phyloP scores from a whole-genome alignment of 1,140 invertebrate genomes.

The Pseudomyrmex dendroicus region DNA sequence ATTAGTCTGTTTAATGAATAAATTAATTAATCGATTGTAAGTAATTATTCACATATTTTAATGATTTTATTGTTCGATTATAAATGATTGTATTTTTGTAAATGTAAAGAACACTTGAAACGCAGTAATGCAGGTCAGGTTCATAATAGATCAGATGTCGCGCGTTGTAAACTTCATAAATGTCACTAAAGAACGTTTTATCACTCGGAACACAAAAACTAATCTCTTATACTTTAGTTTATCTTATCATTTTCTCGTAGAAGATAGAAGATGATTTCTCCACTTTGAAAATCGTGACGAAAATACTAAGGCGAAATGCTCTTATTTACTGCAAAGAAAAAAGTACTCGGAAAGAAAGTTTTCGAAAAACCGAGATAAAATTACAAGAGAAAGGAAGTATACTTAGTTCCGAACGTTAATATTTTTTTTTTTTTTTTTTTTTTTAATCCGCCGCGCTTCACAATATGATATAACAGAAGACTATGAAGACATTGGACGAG shows the following conservation, averaged over 20 bases:
- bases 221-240: constrained; percentile 36
- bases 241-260: constrained; percentile 52
- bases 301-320: not conserved
- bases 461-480: too few species aligned
- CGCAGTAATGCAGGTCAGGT: not conserved
- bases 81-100: not conserved
- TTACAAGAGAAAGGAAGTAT: too few species aligned
- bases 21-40: not conserved
- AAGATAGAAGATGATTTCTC: not conserved
- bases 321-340: constrained; percentile 28
- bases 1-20: not conserved
- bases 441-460: too few species aligned
- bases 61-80: too few species aligned
- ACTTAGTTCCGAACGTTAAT: too few species aligned
- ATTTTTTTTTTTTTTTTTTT: too few species aligned
- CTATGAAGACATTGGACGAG: too few species aligned
- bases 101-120: not conserved
- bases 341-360: not conserved
- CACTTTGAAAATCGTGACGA: not conserved
- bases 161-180: not conserved
- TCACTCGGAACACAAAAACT: not conserved
- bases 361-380: constrained; percentile 18
- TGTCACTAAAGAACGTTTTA: not conserved
- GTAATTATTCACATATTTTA: not conserved
- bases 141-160: not conserved